A percentile compares a stretch with the other conserved stretches of the same genome.
Evolutionary conservation across 2,888 invertebrate species (phyloP).

Genomic region (Endotricha flammealis): DNA sequence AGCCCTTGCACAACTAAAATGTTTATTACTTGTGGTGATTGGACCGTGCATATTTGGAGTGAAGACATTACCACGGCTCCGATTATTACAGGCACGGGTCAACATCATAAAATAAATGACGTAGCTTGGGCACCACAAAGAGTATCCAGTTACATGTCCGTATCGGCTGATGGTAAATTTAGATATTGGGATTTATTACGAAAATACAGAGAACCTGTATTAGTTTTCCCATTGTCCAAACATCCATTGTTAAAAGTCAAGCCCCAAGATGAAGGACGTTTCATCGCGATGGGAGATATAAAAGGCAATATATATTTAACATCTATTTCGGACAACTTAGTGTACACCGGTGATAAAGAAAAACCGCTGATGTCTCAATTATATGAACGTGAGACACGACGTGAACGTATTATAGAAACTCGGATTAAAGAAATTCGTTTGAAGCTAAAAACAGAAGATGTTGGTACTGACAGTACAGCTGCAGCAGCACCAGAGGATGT

Average conservation of each 20-base stretch:
- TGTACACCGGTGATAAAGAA: conserved; percentile 81
- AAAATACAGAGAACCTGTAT: conserved; percentile 81
- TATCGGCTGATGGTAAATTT: conserved; percentile 79
- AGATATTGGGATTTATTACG: conserved; percentile 89
- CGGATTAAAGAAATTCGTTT: conserved; percentile 87
- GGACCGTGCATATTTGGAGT: conserved; percentile 81
- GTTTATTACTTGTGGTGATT: conserved; percentile 83
- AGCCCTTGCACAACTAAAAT: conserved; percentile 82
- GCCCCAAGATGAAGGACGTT: conserved; percentile 79
- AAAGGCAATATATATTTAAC: conserved; percentile 82
- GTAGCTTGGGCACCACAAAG: conserved; percentile 46
- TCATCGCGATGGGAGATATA: conserved; percentile 81
- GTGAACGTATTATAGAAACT: conserved; percentile 92
- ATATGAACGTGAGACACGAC: conserved; percentile 88
- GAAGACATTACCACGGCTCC: conserved; percentile 77
- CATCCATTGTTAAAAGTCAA: conserved; percentile 77
- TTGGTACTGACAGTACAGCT: conserved; percentile 33
- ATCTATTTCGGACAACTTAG: conserved; percentile 81
- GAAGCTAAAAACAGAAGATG: conserved; percentile 63
- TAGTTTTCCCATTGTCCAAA: conserved; percentile 77
- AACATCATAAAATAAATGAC: conserved; percentile 37
- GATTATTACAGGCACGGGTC: conserved; percentile 38
- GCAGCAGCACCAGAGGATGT: not conserved
- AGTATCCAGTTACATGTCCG: conserved; percentile 55
- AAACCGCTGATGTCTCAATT: conserved; percentile 82